Conservation (phyloP, 1,140 invertebrate species). For the Trichonephila inaurata region DNA sequence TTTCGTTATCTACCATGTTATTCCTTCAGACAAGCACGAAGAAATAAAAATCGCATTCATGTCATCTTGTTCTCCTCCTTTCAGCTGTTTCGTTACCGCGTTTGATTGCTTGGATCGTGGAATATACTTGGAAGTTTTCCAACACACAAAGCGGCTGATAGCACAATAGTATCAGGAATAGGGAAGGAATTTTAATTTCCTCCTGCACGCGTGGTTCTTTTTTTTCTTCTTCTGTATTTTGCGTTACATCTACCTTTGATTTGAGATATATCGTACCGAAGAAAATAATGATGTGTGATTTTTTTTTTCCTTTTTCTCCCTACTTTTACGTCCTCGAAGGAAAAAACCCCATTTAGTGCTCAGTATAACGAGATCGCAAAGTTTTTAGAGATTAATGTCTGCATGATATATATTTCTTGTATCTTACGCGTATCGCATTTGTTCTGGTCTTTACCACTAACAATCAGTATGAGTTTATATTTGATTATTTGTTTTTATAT, state of each 20-base stretch:
- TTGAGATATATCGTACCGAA: not conserved
- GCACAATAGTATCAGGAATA: constrained; percentile 26
- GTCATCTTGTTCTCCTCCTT: constrained; percentile 46
- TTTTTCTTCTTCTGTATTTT: not conserved
- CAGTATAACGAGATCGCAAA: too few species aligned
- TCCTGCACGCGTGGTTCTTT: constrained; percentile 3
- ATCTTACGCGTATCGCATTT: too few species aligned
- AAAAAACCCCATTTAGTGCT: too few species aligned
- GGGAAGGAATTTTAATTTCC: constrained; percentile 59
- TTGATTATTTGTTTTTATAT: too few species aligned
- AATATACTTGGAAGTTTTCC: constrained; percentile 30
- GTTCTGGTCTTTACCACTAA: too few species aligned
- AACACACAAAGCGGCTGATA: not conserved
- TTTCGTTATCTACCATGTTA: constrained; percentile 31
- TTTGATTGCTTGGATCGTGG: constrained; percentile 28
- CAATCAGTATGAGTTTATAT: too few species aligned
- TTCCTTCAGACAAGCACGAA: constrained; percentile 14
- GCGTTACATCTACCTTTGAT: constrained; percentile 21
- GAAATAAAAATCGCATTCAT: constrained; percentile 47
- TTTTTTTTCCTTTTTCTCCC: not conserved
- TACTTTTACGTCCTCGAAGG: too few species aligned
- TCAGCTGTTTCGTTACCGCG: constrained; percentile 30
- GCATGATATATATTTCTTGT: too few species aligned
- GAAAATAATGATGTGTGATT: not conserved
- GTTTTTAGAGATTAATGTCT: too few species aligned